phyloP scores from a whole-genome alignment of 2,797 vertebrate species.

The Saxicola maurus region DNA sequence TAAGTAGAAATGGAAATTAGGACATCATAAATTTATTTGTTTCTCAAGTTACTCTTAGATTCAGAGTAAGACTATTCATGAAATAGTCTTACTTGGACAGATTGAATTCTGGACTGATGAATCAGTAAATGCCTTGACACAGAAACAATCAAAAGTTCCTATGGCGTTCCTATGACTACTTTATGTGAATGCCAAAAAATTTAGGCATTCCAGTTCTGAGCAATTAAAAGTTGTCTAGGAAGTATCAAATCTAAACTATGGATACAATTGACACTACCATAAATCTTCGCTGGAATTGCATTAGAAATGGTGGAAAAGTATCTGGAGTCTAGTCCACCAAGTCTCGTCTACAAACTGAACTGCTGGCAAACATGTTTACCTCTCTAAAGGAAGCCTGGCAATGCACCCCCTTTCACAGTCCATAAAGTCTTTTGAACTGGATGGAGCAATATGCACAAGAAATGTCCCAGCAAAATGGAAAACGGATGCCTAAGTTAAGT shows the following conservation, averaged over 20 bases:
- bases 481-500: background rate
- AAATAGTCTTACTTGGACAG: background rate
- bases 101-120: background rate
- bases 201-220: background rate
- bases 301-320: background rate
- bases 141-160: background rate
- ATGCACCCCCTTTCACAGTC: background rate
- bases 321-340: background rate
- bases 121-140: background rate
- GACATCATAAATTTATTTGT: background rate
- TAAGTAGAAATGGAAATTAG: background rate
- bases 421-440: background rate
- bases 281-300: background rate
- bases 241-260: background rate
- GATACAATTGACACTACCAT: background rate
- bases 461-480: background rate
- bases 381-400: background rate
- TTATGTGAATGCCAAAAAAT: background rate
- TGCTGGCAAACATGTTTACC: background rate
- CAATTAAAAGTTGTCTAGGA: background rate
- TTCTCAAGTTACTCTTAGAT: background rate
- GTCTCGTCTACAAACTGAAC: background rate
- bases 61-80: background rate
- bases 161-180: background rate
- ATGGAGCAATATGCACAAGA: background rate